Percentiles rank a stretch among this genome's conserved stretches.
Evolutionary conservation across 2,888 invertebrate species (phyloP).

Genomic region (Harpalus rubripes): DNA sequence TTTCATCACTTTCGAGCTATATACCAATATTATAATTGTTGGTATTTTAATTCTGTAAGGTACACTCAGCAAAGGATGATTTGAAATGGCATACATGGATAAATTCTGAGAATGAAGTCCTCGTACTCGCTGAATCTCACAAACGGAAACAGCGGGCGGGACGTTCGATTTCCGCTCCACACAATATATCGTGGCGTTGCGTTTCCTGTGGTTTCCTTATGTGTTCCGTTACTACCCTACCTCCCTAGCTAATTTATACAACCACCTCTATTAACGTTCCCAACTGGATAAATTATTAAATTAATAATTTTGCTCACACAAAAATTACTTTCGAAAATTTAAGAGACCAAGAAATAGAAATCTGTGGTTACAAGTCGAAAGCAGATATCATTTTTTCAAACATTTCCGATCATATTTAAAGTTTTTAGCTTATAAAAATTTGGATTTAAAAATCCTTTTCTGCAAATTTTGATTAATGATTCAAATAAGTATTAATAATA

Average conservation of each 20-base stretch:
- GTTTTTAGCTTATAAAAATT: too few relatives aligned
- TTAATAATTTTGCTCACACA: neutral
- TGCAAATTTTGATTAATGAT: too few relatives aligned
- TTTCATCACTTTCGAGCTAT: too few relatives aligned
- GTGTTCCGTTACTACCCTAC: slow-evolving; percentile 50
- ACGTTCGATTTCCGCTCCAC: slow-evolving; percentile 64
- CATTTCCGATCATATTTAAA: too few relatives aligned
- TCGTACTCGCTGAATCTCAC: slow-evolving; percentile 23
- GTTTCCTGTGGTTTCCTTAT: slow-evolving; percentile 65
- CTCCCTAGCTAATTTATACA: slow-evolving; percentile 6
- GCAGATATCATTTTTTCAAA: too few relatives aligned
- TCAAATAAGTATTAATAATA: too few relatives aligned
- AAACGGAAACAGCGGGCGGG: slow-evolving; percentile 56
- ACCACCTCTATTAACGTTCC: neutral
- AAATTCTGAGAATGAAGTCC: neutral
- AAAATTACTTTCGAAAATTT: too few relatives aligned
- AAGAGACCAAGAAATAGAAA: too few relatives aligned
- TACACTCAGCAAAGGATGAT: neutral
- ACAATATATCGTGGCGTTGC: slow-evolving; percentile 63
- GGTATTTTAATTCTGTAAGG: neutral
- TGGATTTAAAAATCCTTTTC: too few relatives aligned
- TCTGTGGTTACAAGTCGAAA: too few relatives aligned
- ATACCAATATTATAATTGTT: too few relatives aligned
- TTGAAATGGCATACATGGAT: neutral
- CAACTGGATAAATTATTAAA: neutral